phyloP scores from a whole-genome alignment of 53 echinoderm and acorn worm genomes.

The Apostichopus leukothele region DNA sequence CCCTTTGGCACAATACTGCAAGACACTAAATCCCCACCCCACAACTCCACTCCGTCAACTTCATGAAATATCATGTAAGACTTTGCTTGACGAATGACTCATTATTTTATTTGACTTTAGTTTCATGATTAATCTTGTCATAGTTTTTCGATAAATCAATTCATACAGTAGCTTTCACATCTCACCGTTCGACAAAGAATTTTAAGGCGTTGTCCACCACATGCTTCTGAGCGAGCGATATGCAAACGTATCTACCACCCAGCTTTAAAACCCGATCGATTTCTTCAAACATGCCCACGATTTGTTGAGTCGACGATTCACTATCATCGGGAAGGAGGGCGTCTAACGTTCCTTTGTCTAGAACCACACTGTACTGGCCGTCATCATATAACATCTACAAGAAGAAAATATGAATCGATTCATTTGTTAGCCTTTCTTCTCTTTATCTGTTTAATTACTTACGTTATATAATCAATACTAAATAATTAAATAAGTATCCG shows the following conservation, averaged over 20 bases:
- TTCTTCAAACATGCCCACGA: slow-evolving; percentile 63
- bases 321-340: slow-evolving; percentile 53
- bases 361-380: slow-evolving; percentile 66
- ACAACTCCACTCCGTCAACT: too few relatives aligned
- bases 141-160: too few relatives aligned
- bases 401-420: background rate
- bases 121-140: too few relatives aligned
- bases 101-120: too few relatives aligned
- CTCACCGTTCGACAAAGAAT: slow-evolving; percentile 73
- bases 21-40: too few relatives aligned
- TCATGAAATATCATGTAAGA: too few relatives aligned
- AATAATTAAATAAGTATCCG: too few relatives aligned
- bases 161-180: background rate
- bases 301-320: background rate
- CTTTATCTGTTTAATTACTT: too few relatives aligned
- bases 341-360: slow-evolving; percentile 78
- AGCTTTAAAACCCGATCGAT: slow-evolving; percentile 66
- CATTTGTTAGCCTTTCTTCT: too few relatives aligned
- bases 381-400: slow-evolving; percentile 77
- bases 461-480: too few relatives aligned
- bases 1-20: too few relatives aligned
- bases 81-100: too few relatives aligned
- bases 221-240: slow-evolving; percentile 70
- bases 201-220: slow-evolving; percentile 53
- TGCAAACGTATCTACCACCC: slow-evolving; percentile 80